phyloP scores from a whole-genome alignment of 2,888 invertebrate genomes.

The Yponomeuta evonymella region DNA sequence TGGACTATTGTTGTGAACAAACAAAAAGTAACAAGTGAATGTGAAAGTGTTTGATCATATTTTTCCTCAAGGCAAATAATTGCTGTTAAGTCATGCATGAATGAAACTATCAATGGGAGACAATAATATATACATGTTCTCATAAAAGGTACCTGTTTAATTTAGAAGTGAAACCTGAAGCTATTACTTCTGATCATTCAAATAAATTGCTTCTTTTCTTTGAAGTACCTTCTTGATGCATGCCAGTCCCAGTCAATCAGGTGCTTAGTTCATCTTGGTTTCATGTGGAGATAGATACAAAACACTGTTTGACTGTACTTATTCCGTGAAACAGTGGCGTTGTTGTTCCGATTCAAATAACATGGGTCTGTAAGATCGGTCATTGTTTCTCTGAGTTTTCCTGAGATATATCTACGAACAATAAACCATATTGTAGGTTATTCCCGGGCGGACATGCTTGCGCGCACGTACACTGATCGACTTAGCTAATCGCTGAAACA shows the following conservation, averaged over 20 bases:
- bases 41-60: conserved; percentile 1
- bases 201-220: neutral
- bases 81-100: neutral
- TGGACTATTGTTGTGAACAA: neutral
- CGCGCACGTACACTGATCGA: conserved; percentile 41
- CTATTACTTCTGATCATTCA: neutral
- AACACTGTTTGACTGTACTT: conserved; percentile 29
- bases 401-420: too few relatives aligned
- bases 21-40: neutral
- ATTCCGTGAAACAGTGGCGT: conserved; percentile 60
- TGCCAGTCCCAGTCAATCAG: neutral
- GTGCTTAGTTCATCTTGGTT: neutral
- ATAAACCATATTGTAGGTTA: neutral
- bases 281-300: neutral
- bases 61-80: neutral
- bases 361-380: conserved; percentile 31
- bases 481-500: neutral
- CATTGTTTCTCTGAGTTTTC: conserved; percentile 43
- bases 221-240: neutral
- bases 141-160: neutral
- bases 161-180: neutral
- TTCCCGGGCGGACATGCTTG: conserved; percentile 34
- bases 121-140: too few relatives aligned
- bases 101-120: too few relatives aligned
- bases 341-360: conserved; percentile 35